Percentiles rank a stretch among this genome's conserved stretches.
Evolutionary conservation across 1,140 invertebrate species (phyloP).

Genomic region (Meloidogyne exigua): DNA sequence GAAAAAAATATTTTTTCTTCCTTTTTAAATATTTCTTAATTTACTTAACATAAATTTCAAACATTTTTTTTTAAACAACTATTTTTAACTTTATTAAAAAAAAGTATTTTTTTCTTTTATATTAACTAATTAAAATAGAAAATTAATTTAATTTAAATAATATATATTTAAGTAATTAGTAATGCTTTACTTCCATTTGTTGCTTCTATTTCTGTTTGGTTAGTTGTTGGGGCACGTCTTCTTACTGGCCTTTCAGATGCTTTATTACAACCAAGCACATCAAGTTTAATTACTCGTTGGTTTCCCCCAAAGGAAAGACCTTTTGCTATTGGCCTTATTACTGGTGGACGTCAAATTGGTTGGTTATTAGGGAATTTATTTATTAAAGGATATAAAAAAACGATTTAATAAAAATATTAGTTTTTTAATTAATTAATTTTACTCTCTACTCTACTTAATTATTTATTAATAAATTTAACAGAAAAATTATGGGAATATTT

Average conservation of each 20-base stretch:
- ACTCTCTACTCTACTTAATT: neutral
- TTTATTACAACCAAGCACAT: slow-evolving; percentile 53
- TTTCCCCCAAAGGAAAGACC: slow-evolving; percentile 62
- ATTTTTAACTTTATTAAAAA: no score
- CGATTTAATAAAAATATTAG: no score
- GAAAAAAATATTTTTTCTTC: no score
- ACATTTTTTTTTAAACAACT: no score
- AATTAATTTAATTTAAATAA: neutral
- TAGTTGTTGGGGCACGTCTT: slow-evolving; percentile 54
- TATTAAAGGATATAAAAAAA: no score
- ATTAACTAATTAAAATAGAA: neutral
- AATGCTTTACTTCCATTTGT: slow-evolving; percentile 54
- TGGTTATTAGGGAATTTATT: slow-evolving; percentile 6
- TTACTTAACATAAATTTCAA: no score
- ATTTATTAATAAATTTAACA: no score
- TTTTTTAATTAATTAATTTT: slow-evolving; percentile 7
- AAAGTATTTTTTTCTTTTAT: no score
- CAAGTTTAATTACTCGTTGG: slow-evolving; percentile 61
- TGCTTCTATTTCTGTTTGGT: slow-evolving; percentile 44
- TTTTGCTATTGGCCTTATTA: slow-evolving; percentile 60
- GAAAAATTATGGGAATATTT: neutral
- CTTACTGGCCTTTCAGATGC: slow-evolving; percentile 60
- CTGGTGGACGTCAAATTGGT: slow-evolving; percentile 61
- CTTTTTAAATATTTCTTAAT: no score
- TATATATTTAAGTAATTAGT: slow-evolving; percentile 38